phyloP scores from a whole-genome alignment of 2,113 vertebrate species.

The Smithornis capensis region DNA sequence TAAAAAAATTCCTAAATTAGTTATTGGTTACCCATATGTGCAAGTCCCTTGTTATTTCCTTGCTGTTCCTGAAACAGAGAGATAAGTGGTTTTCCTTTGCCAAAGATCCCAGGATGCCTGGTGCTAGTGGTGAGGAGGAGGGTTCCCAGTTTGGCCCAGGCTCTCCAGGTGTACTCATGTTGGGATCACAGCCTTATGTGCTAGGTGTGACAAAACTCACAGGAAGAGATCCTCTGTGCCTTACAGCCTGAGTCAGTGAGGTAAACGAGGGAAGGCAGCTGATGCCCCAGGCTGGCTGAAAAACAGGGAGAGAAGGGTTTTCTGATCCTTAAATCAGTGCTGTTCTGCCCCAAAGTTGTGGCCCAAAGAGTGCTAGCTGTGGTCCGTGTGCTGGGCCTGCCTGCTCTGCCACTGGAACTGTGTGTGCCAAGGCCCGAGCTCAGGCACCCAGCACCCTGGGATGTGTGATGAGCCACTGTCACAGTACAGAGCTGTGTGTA shows the following conservation, averaged over 20 bases:
- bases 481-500: neutral
- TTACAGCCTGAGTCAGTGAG: accelerated
- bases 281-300: neutral
- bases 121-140: neutral
- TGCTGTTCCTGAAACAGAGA: neutral
- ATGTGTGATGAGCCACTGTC: neutral
- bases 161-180: neutral
- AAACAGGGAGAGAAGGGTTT: neutral
- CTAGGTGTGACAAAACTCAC: neutral
- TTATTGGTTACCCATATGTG: neutral
- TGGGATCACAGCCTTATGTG: neutral
- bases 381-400: neutral
- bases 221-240: neutral
- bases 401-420: accelerated
- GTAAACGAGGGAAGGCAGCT: neutral
- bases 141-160: accelerated
- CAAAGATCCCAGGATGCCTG: neutral
- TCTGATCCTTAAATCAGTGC: neutral
- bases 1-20: neutral
- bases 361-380: neutral
- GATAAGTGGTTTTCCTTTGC: neutral
- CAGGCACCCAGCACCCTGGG: neutral
- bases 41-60: neutral
- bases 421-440: accelerated
- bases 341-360: neutral